Conservation (phyloP, 2,888 invertebrate species). For the Drosophila pseudotakahashii region DNA sequence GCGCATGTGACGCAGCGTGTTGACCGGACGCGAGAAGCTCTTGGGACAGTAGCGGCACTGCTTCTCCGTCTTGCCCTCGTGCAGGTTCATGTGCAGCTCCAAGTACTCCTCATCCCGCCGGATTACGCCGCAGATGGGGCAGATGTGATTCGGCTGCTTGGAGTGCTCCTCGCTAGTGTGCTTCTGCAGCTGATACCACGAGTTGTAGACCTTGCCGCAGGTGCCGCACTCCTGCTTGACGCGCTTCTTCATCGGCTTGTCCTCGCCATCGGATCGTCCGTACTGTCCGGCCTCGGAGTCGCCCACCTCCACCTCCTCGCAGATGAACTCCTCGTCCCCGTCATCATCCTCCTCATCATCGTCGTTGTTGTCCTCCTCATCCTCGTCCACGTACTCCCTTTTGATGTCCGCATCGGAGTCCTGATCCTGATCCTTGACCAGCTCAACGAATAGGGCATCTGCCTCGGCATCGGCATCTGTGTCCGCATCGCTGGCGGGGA, state of each 20-base stretch:
- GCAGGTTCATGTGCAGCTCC: slow-evolving; percentile 82
- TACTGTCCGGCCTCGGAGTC: slow-evolving; percentile 30
- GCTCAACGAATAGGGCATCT: slow-evolving; percentile 65
- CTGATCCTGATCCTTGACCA: slow-evolving; percentile 58
- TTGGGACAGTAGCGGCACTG: slow-evolving; percentile 83
- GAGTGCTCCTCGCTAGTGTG: slow-evolving; percentile 75
- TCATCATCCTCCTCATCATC: slow-evolving; percentile 49
- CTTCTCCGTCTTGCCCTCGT: slow-evolving; percentile 82
- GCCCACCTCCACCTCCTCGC: slow-evolving; percentile 36
- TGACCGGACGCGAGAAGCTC: slow-evolving; percentile 79
- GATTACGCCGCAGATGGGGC: slow-evolving; percentile 77
- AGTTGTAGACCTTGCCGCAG: slow-evolving; percentile 66
- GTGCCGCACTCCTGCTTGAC: slow-evolving; percentile 58
- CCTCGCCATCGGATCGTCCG: slow-evolving; percentile 34
- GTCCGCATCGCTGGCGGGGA: slow-evolving; percentile 56
- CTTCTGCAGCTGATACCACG: slow-evolving; percentile 73
- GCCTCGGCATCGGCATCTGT: slow-evolving; percentile 55
- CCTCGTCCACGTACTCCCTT: slow-evolving; percentile 52
- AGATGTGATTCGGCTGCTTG: slow-evolving; percentile 63
- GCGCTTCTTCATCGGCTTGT: slow-evolving; percentile 54
- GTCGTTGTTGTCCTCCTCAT: slow-evolving; percentile 35
- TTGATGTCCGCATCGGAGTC: slow-evolving; percentile 54
- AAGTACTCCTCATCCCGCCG: slow-evolving; percentile 82
- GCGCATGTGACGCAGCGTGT: slow-evolving; percentile 82
- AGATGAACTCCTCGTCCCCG: slow-evolving; percentile 56